Evolutionary conservation across 2,113 vertebrate species (phyloP).

Genomic region (Pseudopodoces humilis): DNA sequence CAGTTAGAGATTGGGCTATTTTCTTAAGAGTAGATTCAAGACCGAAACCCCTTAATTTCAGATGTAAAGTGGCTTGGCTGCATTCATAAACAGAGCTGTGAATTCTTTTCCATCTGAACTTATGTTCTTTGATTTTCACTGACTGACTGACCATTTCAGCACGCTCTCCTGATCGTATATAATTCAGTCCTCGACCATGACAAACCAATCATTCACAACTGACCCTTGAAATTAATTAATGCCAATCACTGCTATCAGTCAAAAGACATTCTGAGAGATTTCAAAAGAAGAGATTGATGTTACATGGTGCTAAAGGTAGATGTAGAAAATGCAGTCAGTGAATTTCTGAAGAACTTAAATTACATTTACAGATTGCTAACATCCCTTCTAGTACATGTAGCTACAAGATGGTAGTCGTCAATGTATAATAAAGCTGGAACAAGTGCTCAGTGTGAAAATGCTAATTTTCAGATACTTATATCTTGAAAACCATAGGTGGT

Average conservation of each 20-base stretch:
- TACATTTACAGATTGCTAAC: conserved; percentile 19
- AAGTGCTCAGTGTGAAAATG: conserved; percentile 71
- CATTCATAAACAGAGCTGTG: conserved; percentile 41
- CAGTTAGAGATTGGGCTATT: background rate
- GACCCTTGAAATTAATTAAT: conserved; percentile 63
- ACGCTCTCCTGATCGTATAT: conserved; percentile 54
- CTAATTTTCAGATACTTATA: conserved; percentile 78
- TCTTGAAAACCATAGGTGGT: conserved; percentile 81
- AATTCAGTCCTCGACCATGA: conserved; percentile 66
- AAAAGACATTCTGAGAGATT: conserved; percentile 29
- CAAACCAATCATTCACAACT: conserved; percentile 74
- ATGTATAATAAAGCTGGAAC: conserved; percentile 64
- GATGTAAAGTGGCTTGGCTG: conserved; percentile 42
- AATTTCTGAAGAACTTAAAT: conserved; percentile 26
- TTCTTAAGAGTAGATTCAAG: background rate
- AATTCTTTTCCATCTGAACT: conserved; percentile 32
- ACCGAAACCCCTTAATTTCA: conserved; percentile 16
- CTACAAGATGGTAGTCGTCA: conserved; percentile 48
- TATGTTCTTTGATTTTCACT: conserved; percentile 46
- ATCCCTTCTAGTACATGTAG: background rate
- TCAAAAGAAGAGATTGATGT: conserved; percentile 20
- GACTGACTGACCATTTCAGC: conserved; percentile 44
- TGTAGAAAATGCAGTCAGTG: background rate
- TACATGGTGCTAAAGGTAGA: conserved; percentile 10
- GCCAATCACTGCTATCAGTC: conserved; percentile 29